Evolutionary conservation across 2,113 vertebrate species (phyloP).

Genomic region (Rhagologus leucostigma): DNA sequence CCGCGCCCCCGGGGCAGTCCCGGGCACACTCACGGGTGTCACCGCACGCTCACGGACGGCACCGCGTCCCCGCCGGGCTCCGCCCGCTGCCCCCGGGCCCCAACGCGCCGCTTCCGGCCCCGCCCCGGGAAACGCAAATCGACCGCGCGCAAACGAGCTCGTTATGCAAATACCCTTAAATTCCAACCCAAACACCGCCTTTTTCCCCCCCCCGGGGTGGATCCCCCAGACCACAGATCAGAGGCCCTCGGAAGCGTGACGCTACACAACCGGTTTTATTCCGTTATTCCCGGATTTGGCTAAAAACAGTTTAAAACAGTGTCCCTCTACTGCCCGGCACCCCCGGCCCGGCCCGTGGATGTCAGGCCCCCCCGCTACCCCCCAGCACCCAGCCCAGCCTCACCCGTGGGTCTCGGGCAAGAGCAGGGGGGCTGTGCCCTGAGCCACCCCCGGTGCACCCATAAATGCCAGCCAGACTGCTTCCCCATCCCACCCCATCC

Average conservation of each 20-base stretch:
- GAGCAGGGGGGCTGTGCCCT: neutral
- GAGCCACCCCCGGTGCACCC: too few species aligned
- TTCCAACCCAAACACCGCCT: neutral
- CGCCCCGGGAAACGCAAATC: neutral
- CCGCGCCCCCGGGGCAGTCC: neutral
- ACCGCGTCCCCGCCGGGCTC: neutral
- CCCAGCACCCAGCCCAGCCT: neutral
- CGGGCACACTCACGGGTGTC: neutral
- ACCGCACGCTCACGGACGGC: neutral
- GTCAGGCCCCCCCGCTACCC: neutral
- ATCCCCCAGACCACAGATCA: too few species aligned
- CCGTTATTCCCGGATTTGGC: neutral
- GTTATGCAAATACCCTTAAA: neutral
- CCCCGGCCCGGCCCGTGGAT: neutral
- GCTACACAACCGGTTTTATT: neutral
- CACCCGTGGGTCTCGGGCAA: neutral
- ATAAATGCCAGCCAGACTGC: neutral
- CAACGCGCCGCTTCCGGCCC: neutral
- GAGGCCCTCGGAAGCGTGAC: neutral
- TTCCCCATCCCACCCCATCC: neutral
- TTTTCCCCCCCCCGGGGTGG: rapidly evolving
- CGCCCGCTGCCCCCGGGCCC: neutral
- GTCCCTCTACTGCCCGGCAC: neutral
- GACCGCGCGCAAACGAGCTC: rapidly evolving
- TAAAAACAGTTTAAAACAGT: neutral